Conservation (phyloP, 37 sponge, comb jelly and placozoan species). For the Theonella swinhoei region DNA sequence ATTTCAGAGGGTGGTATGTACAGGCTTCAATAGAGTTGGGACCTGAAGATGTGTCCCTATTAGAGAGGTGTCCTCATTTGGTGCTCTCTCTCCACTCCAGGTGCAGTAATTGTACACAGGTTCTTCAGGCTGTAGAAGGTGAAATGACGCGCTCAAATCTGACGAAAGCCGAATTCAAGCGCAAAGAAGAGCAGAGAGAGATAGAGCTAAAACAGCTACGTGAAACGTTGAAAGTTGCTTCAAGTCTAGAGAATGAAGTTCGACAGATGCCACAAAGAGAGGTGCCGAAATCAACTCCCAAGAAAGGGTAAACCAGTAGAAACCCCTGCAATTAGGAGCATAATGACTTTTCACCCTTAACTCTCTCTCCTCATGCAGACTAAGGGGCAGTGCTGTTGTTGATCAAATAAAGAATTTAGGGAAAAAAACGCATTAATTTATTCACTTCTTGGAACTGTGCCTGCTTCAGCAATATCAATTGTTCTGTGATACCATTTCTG, state of each 20-base stretch:
- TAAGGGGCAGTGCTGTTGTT: not conserved
- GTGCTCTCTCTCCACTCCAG: conserved; percentile 30
- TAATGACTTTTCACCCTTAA: too few relatives aligned
- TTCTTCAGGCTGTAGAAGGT: conserved; percentile 51
- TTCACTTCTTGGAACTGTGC: too few relatives aligned
- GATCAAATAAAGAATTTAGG: too few relatives aligned
- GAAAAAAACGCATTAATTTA: too few relatives aligned
- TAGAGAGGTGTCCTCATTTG: too few relatives aligned
- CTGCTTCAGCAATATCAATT: too few relatives aligned
- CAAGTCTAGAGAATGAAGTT: not conserved
- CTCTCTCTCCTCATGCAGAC: too few relatives aligned
- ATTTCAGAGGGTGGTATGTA: too few relatives aligned
- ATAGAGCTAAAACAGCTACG: conserved; percentile 46
- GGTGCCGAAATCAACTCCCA: not conserved
- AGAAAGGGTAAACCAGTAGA: conserved; percentile 29
- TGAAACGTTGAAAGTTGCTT: conserved; percentile 35
- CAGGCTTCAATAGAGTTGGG: too few relatives aligned
- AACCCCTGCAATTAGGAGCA: too few relatives aligned
- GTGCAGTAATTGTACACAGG: conserved; percentile 68
- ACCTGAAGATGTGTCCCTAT: too few relatives aligned
- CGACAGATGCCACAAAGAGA: not conserved
- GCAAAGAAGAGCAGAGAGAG: conserved; percentile 17
- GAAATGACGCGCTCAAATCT: conserved; percentile 69
- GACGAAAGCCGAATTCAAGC: conserved; percentile 22
- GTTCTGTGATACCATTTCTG: too few relatives aligned